phyloP scores from a whole-genome alignment of 2,888 invertebrate genomes.

The Thymelicus acteon region DNA sequence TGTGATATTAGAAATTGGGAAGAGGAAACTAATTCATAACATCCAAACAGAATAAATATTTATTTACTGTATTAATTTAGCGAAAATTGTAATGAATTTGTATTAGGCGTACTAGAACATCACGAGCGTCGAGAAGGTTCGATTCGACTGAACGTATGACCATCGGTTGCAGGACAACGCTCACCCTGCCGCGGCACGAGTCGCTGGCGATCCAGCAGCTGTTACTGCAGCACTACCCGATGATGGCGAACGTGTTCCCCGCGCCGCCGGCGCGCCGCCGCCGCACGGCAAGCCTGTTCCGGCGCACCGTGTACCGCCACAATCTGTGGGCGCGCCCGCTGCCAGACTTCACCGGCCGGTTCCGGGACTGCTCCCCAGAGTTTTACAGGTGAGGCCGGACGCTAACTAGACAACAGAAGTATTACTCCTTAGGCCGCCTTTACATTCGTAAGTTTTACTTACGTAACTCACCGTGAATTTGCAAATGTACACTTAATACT shows the following conservation, averaged over 20 bases:
- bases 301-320: slow-evolving; percentile 90
- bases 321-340: slow-evolving; percentile 90
- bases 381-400: slow-evolving; percentile 87
- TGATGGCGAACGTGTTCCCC: slow-evolving; percentile 61
- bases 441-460: too few species aligned
- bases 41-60: too few species aligned
- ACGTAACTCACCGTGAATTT: too few species aligned
- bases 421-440: too few species aligned
- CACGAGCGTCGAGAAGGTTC: too few species aligned
- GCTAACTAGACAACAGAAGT: too few species aligned
- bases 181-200: slow-evolving; percentile 86
- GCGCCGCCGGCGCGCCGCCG: slow-evolving; percentile 56
- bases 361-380: slow-evolving; percentile 89
- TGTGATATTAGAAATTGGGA: too few species aligned
- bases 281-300: slow-evolving; percentile 76
- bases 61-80: too few species aligned
- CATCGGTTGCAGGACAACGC: slow-evolving; percentile 85
- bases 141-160: neutral
- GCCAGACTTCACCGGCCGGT: slow-evolving; percentile 88
- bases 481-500: too few species aligned
- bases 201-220: slow-evolving; percentile 86
- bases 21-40: too few species aligned
- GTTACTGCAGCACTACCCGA: slow-evolving; percentile 73
- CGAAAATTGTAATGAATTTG: too few species aligned
- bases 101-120: too few species aligned